phyloP scores from a whole-genome alignment of 2,888 invertebrate genomes.

The Sympetrum striolatum region DNA sequence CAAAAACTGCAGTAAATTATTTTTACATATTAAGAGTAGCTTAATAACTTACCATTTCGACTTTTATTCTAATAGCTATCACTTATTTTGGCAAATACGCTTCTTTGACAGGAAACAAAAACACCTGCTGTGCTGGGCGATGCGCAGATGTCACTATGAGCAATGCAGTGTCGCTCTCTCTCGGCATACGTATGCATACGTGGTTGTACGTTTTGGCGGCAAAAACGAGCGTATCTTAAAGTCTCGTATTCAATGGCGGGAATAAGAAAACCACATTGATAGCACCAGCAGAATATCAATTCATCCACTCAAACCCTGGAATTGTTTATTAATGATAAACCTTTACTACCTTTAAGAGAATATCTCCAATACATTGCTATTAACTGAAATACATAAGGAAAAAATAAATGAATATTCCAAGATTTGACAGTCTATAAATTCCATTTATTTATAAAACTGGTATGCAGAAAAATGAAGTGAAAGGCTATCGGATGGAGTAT shows the following conservation, averaged over 20 bases:
- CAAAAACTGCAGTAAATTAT: slow-evolving; percentile 42
- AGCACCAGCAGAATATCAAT: not conserved
- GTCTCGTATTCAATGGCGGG: not conserved
- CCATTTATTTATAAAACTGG: slow-evolving; percentile 41
- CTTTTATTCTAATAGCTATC: slow-evolving; percentile 48
- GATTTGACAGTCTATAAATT: slow-evolving; percentile 29
- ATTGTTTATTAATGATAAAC: not conserved
- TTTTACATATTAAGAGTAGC: slow-evolving; percentile 42
- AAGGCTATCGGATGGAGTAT: slow-evolving; percentile 22
- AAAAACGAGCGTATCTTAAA: not conserved
- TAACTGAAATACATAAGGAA: not conserved
- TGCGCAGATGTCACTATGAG: slow-evolving; percentile 46
- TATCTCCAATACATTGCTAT: not conserved
- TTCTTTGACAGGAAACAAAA: slow-evolving; percentile 51
- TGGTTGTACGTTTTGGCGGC: slow-evolving; percentile 27
- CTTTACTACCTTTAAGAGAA: not conserved
- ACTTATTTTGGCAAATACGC: slow-evolving; percentile 51
- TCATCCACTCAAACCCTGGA: not conserved
- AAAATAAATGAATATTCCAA: slow-evolving; percentile 13
- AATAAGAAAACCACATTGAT: not conserved
- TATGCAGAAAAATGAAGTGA: slow-evolving; percentile 34
- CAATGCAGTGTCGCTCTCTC: slow-evolving; percentile 35
- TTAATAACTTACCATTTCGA: slow-evolving; percentile 48
- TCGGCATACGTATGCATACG: slow-evolving; percentile 6
- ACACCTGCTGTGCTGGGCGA: slow-evolving; percentile 50